Evolutionary conservation across 2,888 invertebrate species (phyloP), one percentile per base, ranked within the genome.

Genomic region (Mesorhabditis spiculigera): DNA sequence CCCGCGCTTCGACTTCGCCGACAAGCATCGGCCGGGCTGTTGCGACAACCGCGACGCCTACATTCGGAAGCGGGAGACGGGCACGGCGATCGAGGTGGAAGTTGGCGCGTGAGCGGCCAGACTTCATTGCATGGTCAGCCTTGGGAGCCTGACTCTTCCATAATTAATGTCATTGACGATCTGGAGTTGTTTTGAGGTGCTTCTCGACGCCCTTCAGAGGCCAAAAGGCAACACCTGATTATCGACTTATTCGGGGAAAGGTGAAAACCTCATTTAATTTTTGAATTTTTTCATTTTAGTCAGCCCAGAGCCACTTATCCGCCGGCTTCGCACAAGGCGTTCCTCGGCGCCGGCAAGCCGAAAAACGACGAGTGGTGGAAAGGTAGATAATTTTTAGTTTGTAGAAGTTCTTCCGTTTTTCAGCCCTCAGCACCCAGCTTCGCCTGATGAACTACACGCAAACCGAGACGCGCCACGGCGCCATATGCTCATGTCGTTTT

Each of bases 161-260:
- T 64, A 5, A 42, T 43, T 6, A n/a, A 4, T 43, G 28, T 43
- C 45, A 3, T 28, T 28, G 28, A n/a, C 28, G 28, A 28, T 28
- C 43, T 61, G 62, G 43, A 67, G 66, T 45, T 80, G 43, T 73
- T 81, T 43, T 63, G n/a, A 64, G 45, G 75, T 71, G 4, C 75
- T 82, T 16, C 68, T 44, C 6, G 71, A 76, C 13, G 70, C n/a
- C 79, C 41, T 81, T 76, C 70, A 63, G 71, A 6, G 73, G 75
- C n/a, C 66, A 73, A 28, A 75, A 75, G 82, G 82, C 43, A 63
- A 77, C n/a, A 75, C 70, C 5, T 77, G 50, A 73, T 78, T 4
- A 76, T 82, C 16, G 79, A 76, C 43, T 77, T 66, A 42, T 82
- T n/a, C 71, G 79, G 50, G 81, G 81, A 68, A 77, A 67, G 67